A percentile compares a stretch with the other conserved stretches of the same genome.
phyloP scores from a whole-genome alignment of 2,888 invertebrate genomes.

The Acanthococcus lagerstroemiae region DNA sequence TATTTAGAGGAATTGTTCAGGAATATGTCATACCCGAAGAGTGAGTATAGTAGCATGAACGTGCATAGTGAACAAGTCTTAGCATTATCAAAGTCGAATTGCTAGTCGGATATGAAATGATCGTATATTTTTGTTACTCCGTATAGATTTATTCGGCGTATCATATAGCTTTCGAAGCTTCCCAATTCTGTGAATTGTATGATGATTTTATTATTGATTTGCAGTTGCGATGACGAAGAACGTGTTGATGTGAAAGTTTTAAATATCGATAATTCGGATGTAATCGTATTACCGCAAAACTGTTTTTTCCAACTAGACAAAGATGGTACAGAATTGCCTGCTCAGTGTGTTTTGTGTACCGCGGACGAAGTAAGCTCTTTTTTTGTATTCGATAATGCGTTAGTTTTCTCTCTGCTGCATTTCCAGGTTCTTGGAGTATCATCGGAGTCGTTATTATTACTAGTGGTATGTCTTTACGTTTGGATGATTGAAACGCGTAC shows the following conservation, averaged over 20 bases:
- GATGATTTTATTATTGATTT: too few species aligned
- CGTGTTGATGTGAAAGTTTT: slow-evolving; percentile 16
- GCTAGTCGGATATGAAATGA: too few species aligned
- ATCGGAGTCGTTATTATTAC: too few species aligned
- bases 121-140: too few species aligned
- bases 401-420: background rate
- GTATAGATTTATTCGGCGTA: too few species aligned
- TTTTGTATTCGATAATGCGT: background rate
- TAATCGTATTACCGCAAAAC: slow-evolving; percentile 19
- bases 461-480: too few species aligned
- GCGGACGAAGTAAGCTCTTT: background rate
- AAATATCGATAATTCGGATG: slow-evolving; percentile 18
- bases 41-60: too few species aligned
- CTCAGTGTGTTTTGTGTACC: slow-evolving; percentile 17
- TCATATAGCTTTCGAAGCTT: background rate
- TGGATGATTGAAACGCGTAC: too few species aligned
- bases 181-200: too few species aligned
- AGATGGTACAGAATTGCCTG: slow-evolving; percentile 15
- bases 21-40: slow-evolving; percentile 23
- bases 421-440: background rate
- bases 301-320: slow-evolving; percentile 25
- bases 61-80: too few species aligned
- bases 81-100: too few species aligned
- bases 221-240: slow-evolving; percentile 15
- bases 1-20: slow-evolving; percentile 13